Evolutionary conservation across 2,888 invertebrate species (phyloP).

Genomic region (Drosophila merina): DNA sequence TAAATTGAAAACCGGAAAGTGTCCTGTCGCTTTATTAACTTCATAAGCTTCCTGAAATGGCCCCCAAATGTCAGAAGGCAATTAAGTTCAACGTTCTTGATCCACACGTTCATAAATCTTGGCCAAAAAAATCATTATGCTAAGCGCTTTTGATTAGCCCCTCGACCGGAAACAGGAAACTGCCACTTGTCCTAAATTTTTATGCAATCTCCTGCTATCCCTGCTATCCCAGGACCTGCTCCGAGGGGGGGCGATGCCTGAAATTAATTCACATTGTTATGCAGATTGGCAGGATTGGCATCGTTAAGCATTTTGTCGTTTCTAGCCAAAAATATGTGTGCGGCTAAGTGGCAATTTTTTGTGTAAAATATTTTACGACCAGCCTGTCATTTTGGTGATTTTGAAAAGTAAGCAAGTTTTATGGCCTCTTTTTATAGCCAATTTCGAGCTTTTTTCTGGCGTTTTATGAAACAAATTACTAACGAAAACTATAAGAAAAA

Average conservation of each 20-base stretch:
- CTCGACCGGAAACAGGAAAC: background rate
- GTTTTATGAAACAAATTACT: background rate
- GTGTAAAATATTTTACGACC: constrained; percentile 4
- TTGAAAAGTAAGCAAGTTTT: background rate
- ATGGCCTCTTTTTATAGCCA: constrained; percentile 1
- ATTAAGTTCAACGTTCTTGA: constrained; percentile 35
- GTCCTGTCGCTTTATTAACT: background rate
- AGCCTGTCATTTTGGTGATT: background rate
- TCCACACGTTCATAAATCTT: constrained; percentile 48
- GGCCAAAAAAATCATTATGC: constrained; percentile 5
- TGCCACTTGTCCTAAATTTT: constrained; percentile 25
- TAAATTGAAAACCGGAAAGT: constrained; percentile 36
- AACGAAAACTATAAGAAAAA: background rate
- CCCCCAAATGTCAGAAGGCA: constrained; percentile 37
- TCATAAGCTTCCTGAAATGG: constrained; percentile 1
- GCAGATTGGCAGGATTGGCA: constrained; percentile 29
- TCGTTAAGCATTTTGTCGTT: constrained; percentile 26
- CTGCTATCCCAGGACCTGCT: constrained; percentile 4
- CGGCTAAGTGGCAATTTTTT: constrained; percentile 13
- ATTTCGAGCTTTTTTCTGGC: background rate
- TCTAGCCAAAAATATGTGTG: constrained; percentile 8
- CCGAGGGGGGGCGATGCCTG: background rate
- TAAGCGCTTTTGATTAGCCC: constrained; percentile 38
- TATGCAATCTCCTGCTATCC: constrained; percentile 19
- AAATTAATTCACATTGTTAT: constrained; percentile 46